Conservation (phyloP, 2,113 vertebrate species). For the human (Homo sapiens) region GRCh38 chr18:32929501-32930000, state of each 20-base stretch:
- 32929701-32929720: not conserved
- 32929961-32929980: not conserved
- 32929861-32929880: not conserved
- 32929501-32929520: not conserved
- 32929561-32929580: not conserved
- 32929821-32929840: not conserved
- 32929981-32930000: not conserved
- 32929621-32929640: not conserved
- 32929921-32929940: not conserved
- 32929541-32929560: not conserved
- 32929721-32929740: not conserved
- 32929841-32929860: no score
- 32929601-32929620: not conserved
- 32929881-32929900: not conserved
- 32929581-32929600: not conserved
- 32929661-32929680: not conserved
- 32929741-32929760: not conserved
- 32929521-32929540: not conserved
- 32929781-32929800: not conserved
- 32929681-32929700: not conserved
- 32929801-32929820: not conserved
- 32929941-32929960: not conserved
- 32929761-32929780: not conserved
- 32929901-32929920: not conserved
- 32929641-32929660: not conserved